A percentile compares a stretch with the other conserved stretches of the same genome.
Evolutionary conservation across 2,797 vertebrate genomes (phyloP).

Genomic region (Kryptolebias ocellatus): DNA sequence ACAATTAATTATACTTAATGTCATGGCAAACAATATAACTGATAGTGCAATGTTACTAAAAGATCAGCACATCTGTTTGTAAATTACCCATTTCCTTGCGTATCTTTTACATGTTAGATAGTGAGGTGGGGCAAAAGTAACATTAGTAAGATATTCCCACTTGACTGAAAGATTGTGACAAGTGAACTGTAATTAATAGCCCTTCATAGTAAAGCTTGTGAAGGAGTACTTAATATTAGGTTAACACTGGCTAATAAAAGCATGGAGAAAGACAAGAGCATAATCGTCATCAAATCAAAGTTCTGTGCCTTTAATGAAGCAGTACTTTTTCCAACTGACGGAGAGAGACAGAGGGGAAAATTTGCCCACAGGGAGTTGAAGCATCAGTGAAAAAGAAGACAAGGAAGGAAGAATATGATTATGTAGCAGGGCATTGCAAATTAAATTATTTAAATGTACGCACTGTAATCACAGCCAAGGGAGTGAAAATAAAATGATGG

Average conservation of each 20-base stretch:
- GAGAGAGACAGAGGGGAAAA: slow-evolving; percentile 45
- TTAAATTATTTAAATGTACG: slow-evolving; percentile 73
- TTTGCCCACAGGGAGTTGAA: slow-evolving; percentile 44
- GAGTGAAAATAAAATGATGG: slow-evolving; percentile 51
- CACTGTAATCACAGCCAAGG: slow-evolving; percentile 48
- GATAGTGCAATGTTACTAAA: neutral
- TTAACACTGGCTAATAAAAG: slow-evolving; percentile 27
- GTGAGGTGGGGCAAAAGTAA: neutral
- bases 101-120: neutral
- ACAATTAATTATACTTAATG: too few species aligned
- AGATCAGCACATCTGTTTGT: neutral
- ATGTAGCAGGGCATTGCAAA: slow-evolving; percentile 62
- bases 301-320: slow-evolving; percentile 32
- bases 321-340: slow-evolving; percentile 17
- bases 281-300: slow-evolving; percentile 42
- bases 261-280: slow-evolving; percentile 14
- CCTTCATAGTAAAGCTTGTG: slow-evolving; percentile 29
- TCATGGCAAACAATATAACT: too few species aligned
- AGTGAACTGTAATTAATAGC: slow-evolving; percentile 57
- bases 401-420: slow-evolving; percentile 55
- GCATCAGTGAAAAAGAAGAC: slow-evolving; percentile 45
- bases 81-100: neutral
- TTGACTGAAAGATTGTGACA: slow-evolving; percentile 39
- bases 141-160: slow-evolving; percentile 11
- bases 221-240: slow-evolving; percentile 22